Evolutionary conservation across 2,797 vertebrate species (phyloP), one percentile per base, ranked within the genome.

Genomic region (Buceros bicornis): DNA sequence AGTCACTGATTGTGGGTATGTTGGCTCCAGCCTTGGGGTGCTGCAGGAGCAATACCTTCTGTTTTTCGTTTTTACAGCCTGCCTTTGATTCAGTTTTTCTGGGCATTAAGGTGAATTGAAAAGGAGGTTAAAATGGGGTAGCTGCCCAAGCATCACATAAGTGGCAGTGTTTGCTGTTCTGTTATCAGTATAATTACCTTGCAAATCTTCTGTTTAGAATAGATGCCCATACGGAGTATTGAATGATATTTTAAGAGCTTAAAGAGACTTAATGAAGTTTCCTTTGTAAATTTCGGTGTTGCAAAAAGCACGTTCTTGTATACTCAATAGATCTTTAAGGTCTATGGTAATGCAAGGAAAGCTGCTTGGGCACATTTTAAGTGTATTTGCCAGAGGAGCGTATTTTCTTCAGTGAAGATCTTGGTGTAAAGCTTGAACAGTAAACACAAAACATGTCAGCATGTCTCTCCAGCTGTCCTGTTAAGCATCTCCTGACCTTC

Each of bases 11-110:
- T 12, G 33, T 40, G 47, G 26, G 4, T 51, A 2, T 25, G 22
- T 50, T 70, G 60, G 3, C 11, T 47, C 26, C 14, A 79, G 40
- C 66, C 53, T 18, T 5, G 58, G 42, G 64, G 8, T 61, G n/a
- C 61, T 18, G 5, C 1, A 2, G 37, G 24, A 45, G 10, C 0
- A 0, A 16, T 12, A 15, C 25, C 24, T 72, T 16, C 20, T 1
- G 0, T 4, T 87, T 85, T 61, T 37, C 20, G 2, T 28, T 72
- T 56, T 57, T 45, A 20, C 20, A 48, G 56, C 29, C n/a, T 54
- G 28, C 43, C 33, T 79, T 71, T 37, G 56, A 13, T 29, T 22
- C 26, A 21, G 18, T 43, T 80, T 82, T 48, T 21, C 31, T 37
- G 28, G 43, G 16, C n/a, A 70, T 54, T 28, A 35, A 33, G 22